These are phyloP conservation scores for Nebria brevicollis DNA, from an alignment of 2,888 invertebrate genomes.

Conservation along the genomic window DNA sequence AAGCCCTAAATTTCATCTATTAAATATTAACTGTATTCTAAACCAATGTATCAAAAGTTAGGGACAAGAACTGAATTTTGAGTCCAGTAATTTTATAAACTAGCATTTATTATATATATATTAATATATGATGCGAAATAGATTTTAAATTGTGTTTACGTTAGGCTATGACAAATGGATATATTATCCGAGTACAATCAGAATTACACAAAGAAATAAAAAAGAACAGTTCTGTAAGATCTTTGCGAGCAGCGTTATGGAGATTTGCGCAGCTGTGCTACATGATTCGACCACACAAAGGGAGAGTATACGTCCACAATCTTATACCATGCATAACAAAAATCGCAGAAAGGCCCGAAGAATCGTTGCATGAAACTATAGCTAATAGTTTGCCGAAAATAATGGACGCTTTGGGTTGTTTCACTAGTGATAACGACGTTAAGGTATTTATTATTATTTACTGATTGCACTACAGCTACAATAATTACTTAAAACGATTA, in stretches of 20 bases:
- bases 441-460: conserved; percentile 63
- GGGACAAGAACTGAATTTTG: too few species aligned
- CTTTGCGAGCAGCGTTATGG: conserved; percentile 79
- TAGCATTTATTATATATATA: too few species aligned
- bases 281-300: conserved; percentile 79
- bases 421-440: conserved; percentile 76
- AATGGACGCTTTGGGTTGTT: conserved; percentile 73
- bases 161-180: conserved; percentile 71
- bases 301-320: conserved; percentile 80
- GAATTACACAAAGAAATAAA: conserved; percentile 86
- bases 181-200: conserved; percentile 78
- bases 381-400: conserved; percentile 73
- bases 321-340: conserved; percentile 78
- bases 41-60: not conserved
- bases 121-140: not conserved
- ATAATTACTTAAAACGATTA: not conserved
- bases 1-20: too few species aligned
- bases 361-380: conserved; percentile 75
- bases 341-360: conserved; percentile 77
- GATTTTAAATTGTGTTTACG: conserved; percentile 43
- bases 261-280: conserved; percentile 81
- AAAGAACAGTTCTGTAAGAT: conserved; percentile 77
- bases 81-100: not conserved
- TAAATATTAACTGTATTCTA: too few species aligned
- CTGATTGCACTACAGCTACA: not conserved